Evolutionary conservation across 2,888 invertebrate genomes (phyloP).

Genomic region (Diachrysia chrysitis): DNA sequence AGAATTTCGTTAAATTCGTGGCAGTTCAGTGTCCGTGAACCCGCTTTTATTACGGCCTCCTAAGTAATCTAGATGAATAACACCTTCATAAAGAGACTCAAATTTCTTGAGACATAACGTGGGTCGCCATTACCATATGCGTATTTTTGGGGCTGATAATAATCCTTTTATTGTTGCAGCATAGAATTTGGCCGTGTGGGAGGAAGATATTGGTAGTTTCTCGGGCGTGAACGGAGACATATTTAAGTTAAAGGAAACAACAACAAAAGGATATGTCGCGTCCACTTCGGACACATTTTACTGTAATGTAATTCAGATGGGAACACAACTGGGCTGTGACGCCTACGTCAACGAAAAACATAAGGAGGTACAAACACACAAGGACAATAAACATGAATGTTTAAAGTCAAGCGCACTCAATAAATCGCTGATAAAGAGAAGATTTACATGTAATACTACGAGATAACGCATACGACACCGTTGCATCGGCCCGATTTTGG

Average conservation of each 20-base stretch:
- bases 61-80: constrained; percentile 85
- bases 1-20: constrained; percentile 76
- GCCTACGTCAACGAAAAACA: constrained; percentile 83
- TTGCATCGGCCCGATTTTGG: constrained; percentile 70
- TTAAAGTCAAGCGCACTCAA: constrained; percentile 80
- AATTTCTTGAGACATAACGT: constrained; percentile 77
- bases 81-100: constrained; percentile 78
- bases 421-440: constrained; percentile 84
- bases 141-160: constrained; percentile 71
- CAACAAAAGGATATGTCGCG: constrained; percentile 73
- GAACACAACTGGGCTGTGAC: constrained; percentile 79
- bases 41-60: constrained; percentile 76
- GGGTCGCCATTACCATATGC: constrained; percentile 77
- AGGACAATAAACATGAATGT: constrained; percentile 81
- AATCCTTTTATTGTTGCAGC: constrained; percentile 76
- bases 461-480: constrained; percentile 77
- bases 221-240: constrained; percentile 60
- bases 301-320: constrained; percentile 74
- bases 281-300: constrained; percentile 70
- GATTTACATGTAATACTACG: constrained; percentile 78
- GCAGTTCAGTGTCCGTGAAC: constrained; percentile 79
- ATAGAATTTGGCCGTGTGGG: constrained; percentile 82
- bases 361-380: constrained; percentile 68
- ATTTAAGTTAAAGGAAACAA: constrained; percentile 69
- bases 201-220: constrained; percentile 76